Evolutionary conservation across 2,113 vertebrate genomes (phyloP).

Genomic region (Varanus salvator): DNA sequence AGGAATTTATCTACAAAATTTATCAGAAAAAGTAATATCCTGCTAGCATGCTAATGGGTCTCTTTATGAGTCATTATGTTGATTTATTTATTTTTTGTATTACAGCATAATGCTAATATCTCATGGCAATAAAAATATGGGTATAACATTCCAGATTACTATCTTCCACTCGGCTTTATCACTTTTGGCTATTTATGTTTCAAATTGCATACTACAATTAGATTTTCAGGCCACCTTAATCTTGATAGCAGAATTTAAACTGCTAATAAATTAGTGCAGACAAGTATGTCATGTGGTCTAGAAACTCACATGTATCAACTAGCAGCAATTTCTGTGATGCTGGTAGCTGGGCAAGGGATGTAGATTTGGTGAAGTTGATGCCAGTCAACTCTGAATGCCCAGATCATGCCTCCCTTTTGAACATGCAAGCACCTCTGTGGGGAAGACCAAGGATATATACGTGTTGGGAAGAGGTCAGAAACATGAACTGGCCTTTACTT

Average conservation of each 20-base stretch:
- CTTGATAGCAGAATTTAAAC: conserved; percentile 22
- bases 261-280: conserved; percentile 41
- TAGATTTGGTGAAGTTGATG: background rate
- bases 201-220: conserved; percentile 10
- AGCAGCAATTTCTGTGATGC: background rate
- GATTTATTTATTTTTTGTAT: conserved; percentile 36
- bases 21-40: conserved; percentile 41
- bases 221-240: conserved; percentile 1
- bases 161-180: conserved; percentile 25
- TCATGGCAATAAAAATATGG: conserved; percentile 16
- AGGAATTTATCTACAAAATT: conserved; percentile 35
- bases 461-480: background rate
- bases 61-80: conserved; percentile 34
- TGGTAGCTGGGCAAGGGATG: too few relatives aligned
- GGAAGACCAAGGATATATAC: background rate
- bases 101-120: conserved; percentile 20
- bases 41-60: conserved; percentile 8
- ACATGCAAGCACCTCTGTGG: background rate
- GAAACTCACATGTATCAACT: background rate
- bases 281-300: background rate
- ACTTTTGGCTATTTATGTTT: conserved; percentile 8
- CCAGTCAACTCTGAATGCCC: background rate
- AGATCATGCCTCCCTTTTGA: background rate
- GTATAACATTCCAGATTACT: conserved; percentile 24
- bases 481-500: background rate